A percentile compares a stretch with the other conserved stretches of the same genome.
phyloP scores from a whole-genome alignment of 2,113 vertebrate genomes.

The sheep (Ovis aries) region ARS-UI_Ramb_v3.0 NC_056055.1:244255001-244255500 shows the following conservation, averaged over 20 bases:
- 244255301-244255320: neutral
- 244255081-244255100: neutral
- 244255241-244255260: neutral
- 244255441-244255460: neutral
- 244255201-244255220: neutral
- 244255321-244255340: neutral
- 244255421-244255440: neutral
- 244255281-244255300: neutral
- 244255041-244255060: neutral
- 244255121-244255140: neutral
- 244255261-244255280: neutral
- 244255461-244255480: neutral
- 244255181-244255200: neutral
- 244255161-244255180: neutral
- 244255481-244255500: neutral
- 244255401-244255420: neutral
- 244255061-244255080: neutral
- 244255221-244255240: rapidly evolving
- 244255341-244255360: neutral
- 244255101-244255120: neutral
- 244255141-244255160: neutral
- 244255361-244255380: neutral
- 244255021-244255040: neutral
- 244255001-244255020: neutral
- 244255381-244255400: neutral